Conservation (phyloP, 2,113 vertebrate genomes). For the Ovis canadensis region DNA sequence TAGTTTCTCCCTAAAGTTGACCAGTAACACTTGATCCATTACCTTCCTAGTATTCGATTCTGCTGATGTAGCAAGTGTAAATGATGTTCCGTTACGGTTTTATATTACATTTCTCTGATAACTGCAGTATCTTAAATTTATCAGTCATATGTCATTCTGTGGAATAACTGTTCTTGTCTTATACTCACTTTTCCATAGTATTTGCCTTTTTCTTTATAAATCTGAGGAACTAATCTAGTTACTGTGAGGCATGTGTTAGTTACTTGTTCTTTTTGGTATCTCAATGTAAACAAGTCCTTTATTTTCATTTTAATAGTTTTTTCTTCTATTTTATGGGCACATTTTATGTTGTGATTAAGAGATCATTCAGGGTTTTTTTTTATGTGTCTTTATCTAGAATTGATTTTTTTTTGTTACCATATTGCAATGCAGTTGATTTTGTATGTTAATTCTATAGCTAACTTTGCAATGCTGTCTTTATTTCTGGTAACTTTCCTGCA, state of each 20-base stretch:
- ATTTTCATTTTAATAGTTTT: not conserved
- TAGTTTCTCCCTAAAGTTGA: not conserved
- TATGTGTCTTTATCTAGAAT: not conserved
- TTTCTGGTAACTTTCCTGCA: not conserved
- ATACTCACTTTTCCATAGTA: not conserved
- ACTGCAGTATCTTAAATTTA: not conserved
- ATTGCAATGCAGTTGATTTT: not conserved
- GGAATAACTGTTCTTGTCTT: not conserved
- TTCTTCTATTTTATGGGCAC: not conserved
- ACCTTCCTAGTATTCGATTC: not conserved
- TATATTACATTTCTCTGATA: not conserved
- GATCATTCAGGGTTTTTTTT: not conserved
- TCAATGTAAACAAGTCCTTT: not conserved
- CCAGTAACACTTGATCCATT: not conserved
- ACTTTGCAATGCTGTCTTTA: not conserved
- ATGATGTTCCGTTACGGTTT: not conserved
- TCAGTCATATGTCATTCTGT: not conserved
- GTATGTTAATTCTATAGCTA: not conserved
- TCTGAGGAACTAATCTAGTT: not conserved
- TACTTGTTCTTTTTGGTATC: not conserved
- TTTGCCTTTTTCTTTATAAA: not conserved
- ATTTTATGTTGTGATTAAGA: not conserved
- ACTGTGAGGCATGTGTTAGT: not conserved
- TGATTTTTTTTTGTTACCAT: not conserved
- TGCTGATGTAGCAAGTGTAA: not conserved